Evolutionary conservation across 2,113 vertebrate genomes (phyloP), one percentile per base, ranked within the genome.

Genomic region (Stomatorhinus ivindoensis): DNA sequence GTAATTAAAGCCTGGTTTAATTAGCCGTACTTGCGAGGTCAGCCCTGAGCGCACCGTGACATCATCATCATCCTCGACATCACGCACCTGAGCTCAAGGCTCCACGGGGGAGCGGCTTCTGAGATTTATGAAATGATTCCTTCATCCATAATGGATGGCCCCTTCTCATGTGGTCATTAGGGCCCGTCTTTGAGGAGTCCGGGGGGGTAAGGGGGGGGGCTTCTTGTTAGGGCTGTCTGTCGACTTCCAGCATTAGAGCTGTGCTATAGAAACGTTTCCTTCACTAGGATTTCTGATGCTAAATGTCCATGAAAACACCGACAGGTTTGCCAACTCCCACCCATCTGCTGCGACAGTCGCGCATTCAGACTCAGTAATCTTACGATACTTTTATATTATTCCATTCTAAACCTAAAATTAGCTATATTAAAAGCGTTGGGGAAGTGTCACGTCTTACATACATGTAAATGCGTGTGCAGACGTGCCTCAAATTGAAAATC

Each of bases 61-160:
- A 89, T 89, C 88, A 82, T 89, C 48, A 82, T 89, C 48, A 82
- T 42, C 48, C 73, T 19, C 88, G 1, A 35, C 48, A 44, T 58
- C 19, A 87, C 10, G 35, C 27, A 53, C 39, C 44, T 46, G 42
- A 42, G 51, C 19, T 46, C 13, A 39, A 44, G 51, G 11, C 46
- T 50, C 39, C 61, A 35, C 19, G 17, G 61, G 87, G 88, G 69
- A 51, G 65, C 27, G 6, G 42, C 87, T 44, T 88, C 31, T 47
- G 53, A 73, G 61, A 53, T 42, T 89, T 50, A 84, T 55, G 80
- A 89, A 55, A n/a, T 31, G 35, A 58, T 89, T 73, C 10, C 50
- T 83, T 58, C 73, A 46, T 89, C 53, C 76, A 84, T 84, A 82
- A 89, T 84, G 39, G 47, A 84, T 84, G 73, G 65, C 0, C 55